Evolutionary conservation across 2,888 invertebrate genomes (phyloP).

Genomic region (Drosophila borealis): DNA sequence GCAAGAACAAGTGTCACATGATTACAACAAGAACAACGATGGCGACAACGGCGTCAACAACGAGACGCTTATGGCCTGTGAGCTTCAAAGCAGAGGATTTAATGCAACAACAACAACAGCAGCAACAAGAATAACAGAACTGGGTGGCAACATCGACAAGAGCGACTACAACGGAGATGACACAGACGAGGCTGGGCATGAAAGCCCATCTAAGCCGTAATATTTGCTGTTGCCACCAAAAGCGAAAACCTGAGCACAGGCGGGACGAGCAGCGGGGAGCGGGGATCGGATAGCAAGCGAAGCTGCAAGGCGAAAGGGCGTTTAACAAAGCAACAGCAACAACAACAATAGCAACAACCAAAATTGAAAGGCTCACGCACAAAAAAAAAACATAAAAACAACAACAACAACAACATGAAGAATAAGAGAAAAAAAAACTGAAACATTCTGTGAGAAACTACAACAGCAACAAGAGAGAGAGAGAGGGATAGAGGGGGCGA

Average conservation of each 20-base stretch:
- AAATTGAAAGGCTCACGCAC: slow-evolving; percentile 45
- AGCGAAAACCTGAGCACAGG: slow-evolving; percentile 22
- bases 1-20: slow-evolving; percentile 26
- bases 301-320: slow-evolving; percentile 18
- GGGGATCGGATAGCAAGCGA: background rate
- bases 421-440: slow-evolving; percentile 19
- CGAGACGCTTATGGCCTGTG: slow-evolving; percentile 27
- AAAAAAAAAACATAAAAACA: slow-evolving; percentile 6
- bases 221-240: slow-evolving; percentile 57
- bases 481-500: too few relatives aligned
- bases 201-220: slow-evolving; percentile 60
- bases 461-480: slow-evolving; percentile 26
- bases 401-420: background rate
- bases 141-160: slow-evolving; percentile 43
- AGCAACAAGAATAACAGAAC: slow-evolving; percentile 10
- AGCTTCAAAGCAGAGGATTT: slow-evolving; percentile 53
- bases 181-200: slow-evolving; percentile 50
- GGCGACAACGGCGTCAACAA: slow-evolving; percentile 17
- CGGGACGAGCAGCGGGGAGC: slow-evolving; percentile 1
- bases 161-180: slow-evolving; percentile 23
- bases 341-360: slow-evolving; percentile 13
- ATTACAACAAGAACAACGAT: slow-evolving; percentile 26
- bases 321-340: slow-evolving; percentile 30
- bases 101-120: slow-evolving; percentile 28
- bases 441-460: slow-evolving; percentile 56